A percentile compares a stretch with the other conserved stretches of the same genome.
phyloP scores from a whole-genome alignment of 2,113 vertebrate genomes.

The Cisticola juncidis region DNA sequence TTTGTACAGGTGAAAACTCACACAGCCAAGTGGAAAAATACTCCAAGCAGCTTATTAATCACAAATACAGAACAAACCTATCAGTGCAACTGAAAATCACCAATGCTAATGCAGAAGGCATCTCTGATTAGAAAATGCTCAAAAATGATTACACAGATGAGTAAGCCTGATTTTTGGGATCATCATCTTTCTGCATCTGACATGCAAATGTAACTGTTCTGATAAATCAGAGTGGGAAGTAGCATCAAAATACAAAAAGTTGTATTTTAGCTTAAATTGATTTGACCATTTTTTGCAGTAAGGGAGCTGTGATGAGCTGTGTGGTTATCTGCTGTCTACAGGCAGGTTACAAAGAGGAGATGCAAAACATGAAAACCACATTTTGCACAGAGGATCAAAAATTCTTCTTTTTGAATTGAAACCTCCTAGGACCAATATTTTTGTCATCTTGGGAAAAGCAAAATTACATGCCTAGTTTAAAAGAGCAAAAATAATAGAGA shows the following conservation, averaged over 20 bases:
- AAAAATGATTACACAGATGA: slow-evolving; percentile 66
- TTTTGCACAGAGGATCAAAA: not conserved
- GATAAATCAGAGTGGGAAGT: slow-evolving; percentile 28
- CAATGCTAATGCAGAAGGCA: slow-evolving; percentile 43
- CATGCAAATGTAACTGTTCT: slow-evolving; percentile 34
- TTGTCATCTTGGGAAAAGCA: not conserved
- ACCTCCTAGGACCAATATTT: not conserved
- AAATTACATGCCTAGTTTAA: not conserved
- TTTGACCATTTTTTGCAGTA: not conserved
- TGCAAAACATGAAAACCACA: not conserved
- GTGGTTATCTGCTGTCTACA: not conserved
- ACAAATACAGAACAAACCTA: slow-evolving; percentile 46
- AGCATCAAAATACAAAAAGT: not conserved
- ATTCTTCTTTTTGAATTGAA: not conserved
- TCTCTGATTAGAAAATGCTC: slow-evolving; percentile 52
- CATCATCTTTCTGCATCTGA: slow-evolving; percentile 33
- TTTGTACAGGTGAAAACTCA: slow-evolving; percentile 22
- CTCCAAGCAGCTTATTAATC: slow-evolving; percentile 45
- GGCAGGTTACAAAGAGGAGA: not conserved
- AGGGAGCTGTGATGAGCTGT: not conserved
- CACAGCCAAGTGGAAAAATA: slow-evolving; percentile 7
- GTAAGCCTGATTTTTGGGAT: slow-evolving; percentile 56
- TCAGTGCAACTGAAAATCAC: slow-evolving; percentile 32
- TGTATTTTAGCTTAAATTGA: not conserved
- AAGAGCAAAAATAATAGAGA: not conserved